Base-by-base conservation (phyloP, 2,113 vertebrate genomes). In the Herpetotheres cachinnans region DNA sequence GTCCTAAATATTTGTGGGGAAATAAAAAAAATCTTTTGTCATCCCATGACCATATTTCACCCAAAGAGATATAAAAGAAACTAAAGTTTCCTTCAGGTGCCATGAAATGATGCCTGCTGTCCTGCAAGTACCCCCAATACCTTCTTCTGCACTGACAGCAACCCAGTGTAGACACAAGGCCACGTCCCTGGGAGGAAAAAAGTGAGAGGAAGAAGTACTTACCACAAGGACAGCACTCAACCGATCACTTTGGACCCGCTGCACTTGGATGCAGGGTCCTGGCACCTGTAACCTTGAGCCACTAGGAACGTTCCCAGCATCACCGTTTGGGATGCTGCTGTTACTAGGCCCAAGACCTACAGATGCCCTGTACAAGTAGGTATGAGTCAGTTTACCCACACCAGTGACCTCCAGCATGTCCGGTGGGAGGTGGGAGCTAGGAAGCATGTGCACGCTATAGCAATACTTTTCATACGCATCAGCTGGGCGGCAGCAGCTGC, bases 311-410 rank as follows among this genome's bases (percentile, higher is more conserved):
- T 96, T 97, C 38, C 95, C 97, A 79, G 96, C 90, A 79, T 96
- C 95, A 26, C 97, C 92, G 15, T 50, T 62, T 46, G 97, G 94
- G 47, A 96, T 76, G 89, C 82, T 94, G 90, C 95, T 76, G 58
- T 95, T 97, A 56, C 85, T 29, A 12, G 95, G 94, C 56, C 96
- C 94, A 63, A 98, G 93, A 52, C 98, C 98, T 74, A 98, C 72
- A 86, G 98, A 97, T 17, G 97, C 96, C 86, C 63, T 69, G 73
- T 96, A 98, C 65, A 98, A 61, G 80, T 98, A 98, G 26, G 97
- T 98, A 63, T 98, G 98, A 44, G 98, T 98, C 56, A 98, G 96
- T 90, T 98, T 98, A 27, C 98, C 98, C 30, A 98, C 84, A 17
- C 95, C 97, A 44, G 98, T 97, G 79, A 98, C 88, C 90, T 98